Evolutionary conservation across 2,888 invertebrate genomes (phyloP).

Genomic region (Mythimna loreyi): DNA sequence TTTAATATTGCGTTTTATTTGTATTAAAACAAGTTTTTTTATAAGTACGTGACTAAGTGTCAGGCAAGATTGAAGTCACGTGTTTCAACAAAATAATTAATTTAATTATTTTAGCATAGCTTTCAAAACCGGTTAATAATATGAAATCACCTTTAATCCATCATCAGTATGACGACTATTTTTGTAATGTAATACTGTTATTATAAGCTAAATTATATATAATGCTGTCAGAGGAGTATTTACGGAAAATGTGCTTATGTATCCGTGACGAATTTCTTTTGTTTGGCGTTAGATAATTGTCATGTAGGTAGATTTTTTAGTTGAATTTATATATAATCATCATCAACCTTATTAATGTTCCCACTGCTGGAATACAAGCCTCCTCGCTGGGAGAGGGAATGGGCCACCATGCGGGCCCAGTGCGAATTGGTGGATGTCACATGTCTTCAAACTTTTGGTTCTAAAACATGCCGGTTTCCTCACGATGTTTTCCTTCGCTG

Average conservation of each 20-base stretch:
- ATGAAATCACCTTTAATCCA: conserved; percentile 16
- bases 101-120: conserved; percentile 9
- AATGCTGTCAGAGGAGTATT: background rate
- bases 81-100: conserved; percentile 19
- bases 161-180: conserved; percentile 3
- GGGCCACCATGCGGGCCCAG: too few relatives aligned
- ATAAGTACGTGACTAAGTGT: background rate
- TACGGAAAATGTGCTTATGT: conserved; percentile 13
- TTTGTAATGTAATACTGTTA: conserved; percentile 10
- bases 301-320: conserved; percentile 6
- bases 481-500: too few relatives aligned
- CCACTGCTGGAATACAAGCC: too few relatives aligned
- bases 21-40: background rate
- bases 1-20: background rate
- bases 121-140: conserved; percentile 19
- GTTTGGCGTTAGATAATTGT: conserved; percentile 1
- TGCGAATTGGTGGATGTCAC: too few relatives aligned
- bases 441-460: too few relatives aligned
- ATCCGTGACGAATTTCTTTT: conserved; percentile 25
- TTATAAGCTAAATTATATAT: conserved; percentile 16
- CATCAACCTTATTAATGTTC: too few relatives aligned
- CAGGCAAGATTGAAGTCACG: background rate
- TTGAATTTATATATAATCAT: conserved; percentile 1
- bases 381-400: too few relatives aligned
- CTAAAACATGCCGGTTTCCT: too few relatives aligned